Conservation (phyloP, 1,140 invertebrate species). For the Brachionus rotundiformis region DNA sequence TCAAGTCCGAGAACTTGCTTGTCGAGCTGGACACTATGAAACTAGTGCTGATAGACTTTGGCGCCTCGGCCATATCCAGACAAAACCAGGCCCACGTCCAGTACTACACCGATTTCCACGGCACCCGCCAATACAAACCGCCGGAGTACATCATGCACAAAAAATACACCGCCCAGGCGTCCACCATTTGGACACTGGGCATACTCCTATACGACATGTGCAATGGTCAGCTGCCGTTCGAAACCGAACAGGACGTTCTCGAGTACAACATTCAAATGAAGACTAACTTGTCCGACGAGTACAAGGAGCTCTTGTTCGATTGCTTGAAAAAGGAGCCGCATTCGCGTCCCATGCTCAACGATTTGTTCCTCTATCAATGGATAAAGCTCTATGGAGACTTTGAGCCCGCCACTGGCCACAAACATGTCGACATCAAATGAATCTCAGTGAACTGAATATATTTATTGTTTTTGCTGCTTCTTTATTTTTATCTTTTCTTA, state of each 20-base stretch:
- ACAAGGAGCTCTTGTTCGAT: background rate
- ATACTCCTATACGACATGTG: slow-evolving; percentile 51
- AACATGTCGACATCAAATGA: background rate
- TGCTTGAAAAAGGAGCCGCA: slow-evolving; percentile 68
- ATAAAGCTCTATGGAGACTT: background rate
- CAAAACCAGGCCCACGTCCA: slow-evolving; percentile 17
- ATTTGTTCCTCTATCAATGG: slow-evolving; percentile 70
- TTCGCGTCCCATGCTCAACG: slow-evolving; percentile 67
- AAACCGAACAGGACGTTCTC: slow-evolving; percentile 49
- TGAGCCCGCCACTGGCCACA: background rate
- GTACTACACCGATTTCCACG: slow-evolving; percentile 50
- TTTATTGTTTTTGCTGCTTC: background rate
- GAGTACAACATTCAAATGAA: slow-evolving; percentile 43
- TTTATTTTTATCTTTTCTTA: no score
- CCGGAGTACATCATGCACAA: slow-evolving; percentile 49
- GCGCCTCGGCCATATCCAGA: slow-evolving; percentile 38
- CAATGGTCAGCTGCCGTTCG: slow-evolving; percentile 49
- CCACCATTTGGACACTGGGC: slow-evolving; percentile 52
- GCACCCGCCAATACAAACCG: slow-evolving; percentile 48
- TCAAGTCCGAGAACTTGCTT: slow-evolving; percentile 52
- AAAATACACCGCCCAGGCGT: slow-evolving; percentile 19
- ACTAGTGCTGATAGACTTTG: slow-evolving; percentile 50
- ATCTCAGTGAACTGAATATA: background rate
- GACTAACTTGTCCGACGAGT: background rate
- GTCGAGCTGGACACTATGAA: slow-evolving; percentile 39